Conservation (phyloP, 1,140 invertebrate species). For the Aphaenogaster rudis region DNA sequence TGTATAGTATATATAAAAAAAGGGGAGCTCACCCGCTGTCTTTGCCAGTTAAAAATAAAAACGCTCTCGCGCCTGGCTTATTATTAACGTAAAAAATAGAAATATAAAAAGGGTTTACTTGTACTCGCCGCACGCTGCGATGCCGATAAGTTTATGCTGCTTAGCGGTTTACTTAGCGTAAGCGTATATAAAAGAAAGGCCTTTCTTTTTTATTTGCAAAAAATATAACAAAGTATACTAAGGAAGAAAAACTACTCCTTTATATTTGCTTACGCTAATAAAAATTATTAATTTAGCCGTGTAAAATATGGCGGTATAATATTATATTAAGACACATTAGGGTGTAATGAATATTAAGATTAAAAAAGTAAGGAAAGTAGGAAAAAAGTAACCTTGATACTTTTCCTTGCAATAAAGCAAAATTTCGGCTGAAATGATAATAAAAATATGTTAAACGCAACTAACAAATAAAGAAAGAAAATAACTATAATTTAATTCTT, state of each 20-base stretch:
- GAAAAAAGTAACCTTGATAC: not conserved
- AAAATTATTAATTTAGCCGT: conserved; percentile 17
- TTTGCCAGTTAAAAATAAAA: conserved; percentile 53
- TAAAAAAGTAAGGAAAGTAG: not conserved
- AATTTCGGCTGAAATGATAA: not conserved
- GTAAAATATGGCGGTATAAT: not conserved
- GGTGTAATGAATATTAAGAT: not conserved
- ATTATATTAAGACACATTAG: not conserved
- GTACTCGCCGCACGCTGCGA: conserved; percentile 17
- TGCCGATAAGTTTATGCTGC: conserved; percentile 55
- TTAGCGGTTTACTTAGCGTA: conserved; percentile 41
- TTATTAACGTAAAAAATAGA: conserved; percentile 44
- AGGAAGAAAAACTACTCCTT: conserved; percentile 18
- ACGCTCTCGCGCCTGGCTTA: conserved; percentile 20
- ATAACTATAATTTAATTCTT: conserved; percentile 5
- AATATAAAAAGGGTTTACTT: conserved; percentile 43
- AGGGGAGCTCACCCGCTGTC: not conserved
- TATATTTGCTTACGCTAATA: conserved; percentile 21
- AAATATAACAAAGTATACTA: conserved; percentile 18
- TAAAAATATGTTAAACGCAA: not conserved
- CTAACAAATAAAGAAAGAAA: not conserved
- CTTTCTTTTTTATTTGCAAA: conserved; percentile 38
- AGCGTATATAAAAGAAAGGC: conserved; percentile 21
- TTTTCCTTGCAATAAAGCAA: not conserved
- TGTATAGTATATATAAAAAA: not conserved